Evolutionary conservation across 2,797 vertebrate species (phyloP).

Genomic region (Coregonus suidteri): DNA sequence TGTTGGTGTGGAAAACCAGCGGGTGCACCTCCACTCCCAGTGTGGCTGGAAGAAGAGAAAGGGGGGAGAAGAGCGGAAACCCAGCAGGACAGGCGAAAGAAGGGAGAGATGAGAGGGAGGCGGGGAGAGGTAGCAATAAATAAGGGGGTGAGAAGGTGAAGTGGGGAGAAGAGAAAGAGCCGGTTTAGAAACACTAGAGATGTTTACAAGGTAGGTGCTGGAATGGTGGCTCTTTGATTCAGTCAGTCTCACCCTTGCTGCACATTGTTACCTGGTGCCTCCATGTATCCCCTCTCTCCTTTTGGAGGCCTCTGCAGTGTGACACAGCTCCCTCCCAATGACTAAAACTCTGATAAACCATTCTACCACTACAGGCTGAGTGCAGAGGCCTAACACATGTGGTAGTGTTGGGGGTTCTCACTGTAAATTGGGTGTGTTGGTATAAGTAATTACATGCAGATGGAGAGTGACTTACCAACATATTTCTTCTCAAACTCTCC

Average conservation of each 20-base stretch:
- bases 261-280: not conserved
- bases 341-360: not conserved
- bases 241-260: not conserved
- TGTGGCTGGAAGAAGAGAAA: conserved; percentile 78
- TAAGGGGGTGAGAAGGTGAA: not conserved
- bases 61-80: not conserved
- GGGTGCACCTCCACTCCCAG: conserved; percentile 97
- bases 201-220: not conserved
- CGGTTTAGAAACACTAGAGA: not conserved
- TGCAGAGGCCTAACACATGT: not conserved
- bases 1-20: conserved; percentile 95
- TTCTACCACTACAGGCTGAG: not conserved
- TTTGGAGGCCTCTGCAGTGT: not conserved
- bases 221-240: not conserved
- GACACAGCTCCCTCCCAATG: not conserved
- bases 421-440: not conserved
- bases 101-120: too few species aligned
- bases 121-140: too few species aligned
- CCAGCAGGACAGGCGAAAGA: not conserved
- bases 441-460: not conserved
- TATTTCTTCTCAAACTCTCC: conserved; percentile 99
- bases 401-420: not conserved
- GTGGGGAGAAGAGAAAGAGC: too few species aligned
- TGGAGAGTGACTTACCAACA: conserved; percentile 82
- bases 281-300: not conserved